Conservation (phyloP, 37 sponge, comb jelly and placozoan genomes). For the Amphimedon queenslandica region DNA sequence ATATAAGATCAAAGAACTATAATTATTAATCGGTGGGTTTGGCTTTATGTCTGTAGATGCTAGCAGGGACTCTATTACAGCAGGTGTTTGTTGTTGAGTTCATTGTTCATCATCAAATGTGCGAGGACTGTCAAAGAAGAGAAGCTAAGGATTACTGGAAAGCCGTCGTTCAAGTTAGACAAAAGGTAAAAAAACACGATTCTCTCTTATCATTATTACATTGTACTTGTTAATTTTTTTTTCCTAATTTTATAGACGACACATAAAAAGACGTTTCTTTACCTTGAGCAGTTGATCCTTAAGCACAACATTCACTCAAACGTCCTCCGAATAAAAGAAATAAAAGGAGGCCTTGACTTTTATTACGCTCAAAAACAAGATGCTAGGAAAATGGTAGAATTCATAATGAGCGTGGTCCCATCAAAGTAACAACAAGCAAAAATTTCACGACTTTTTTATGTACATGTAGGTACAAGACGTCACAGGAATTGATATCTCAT, state of each 20-base stretch:
- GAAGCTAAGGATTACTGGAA: slow-evolving; percentile 91
- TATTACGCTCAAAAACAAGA: slow-evolving; percentile 70
- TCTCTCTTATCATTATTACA: background rate
- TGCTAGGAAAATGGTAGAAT: slow-evolving; percentile 93
- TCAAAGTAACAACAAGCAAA: slow-evolving; percentile 41
- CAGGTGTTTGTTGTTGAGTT: slow-evolving; percentile 94
- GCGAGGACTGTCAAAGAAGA: slow-evolving; percentile 87
- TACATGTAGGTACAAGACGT: slow-evolving; percentile 77
- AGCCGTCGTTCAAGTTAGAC: slow-evolving; percentile 91
- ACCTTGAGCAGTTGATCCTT: slow-evolving; percentile 92
- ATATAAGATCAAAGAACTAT: no score
- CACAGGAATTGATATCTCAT: slow-evolving; percentile 93
- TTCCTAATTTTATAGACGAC: slow-evolving; percentile 37
- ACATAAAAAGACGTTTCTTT: slow-evolving; percentile 96
- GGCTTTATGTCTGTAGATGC: no score
- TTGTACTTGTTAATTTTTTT: background rate
- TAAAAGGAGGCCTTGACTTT: slow-evolving; percentile 82
- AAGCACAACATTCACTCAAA: slow-evolving; percentile 75
- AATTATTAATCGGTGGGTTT: no score
- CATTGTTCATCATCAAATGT: slow-evolving; percentile 93
- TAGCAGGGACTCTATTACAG: slow-evolving; percentile 73
- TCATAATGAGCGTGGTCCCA: slow-evolving; percentile 75
- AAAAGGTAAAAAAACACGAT: slow-evolving; percentile 58
- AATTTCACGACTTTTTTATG: background rate
- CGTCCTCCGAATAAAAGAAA: slow-evolving; percentile 65